phyloP scores from a whole-genome alignment of 2,888 invertebrate genomes.

The Malthinus flaveolus region DNA sequence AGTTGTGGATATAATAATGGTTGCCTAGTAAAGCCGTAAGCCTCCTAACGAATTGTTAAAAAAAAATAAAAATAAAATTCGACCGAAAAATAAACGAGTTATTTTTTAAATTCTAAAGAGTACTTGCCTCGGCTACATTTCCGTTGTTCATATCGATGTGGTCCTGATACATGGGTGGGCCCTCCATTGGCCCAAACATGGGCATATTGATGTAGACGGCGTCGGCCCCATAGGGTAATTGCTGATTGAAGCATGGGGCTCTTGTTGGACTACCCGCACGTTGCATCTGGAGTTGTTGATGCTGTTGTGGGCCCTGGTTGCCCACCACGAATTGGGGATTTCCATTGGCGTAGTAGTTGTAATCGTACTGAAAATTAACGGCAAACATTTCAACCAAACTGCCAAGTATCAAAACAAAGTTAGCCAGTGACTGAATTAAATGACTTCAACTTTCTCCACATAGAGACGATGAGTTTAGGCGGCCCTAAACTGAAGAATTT shows the following conservation, averaged over 20 bases:
- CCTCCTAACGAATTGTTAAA: constrained; percentile 2
- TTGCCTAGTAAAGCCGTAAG: neutral
- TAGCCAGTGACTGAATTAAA: too few relatives aligned
- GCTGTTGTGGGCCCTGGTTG: constrained; percentile 38
- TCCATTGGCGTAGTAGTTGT: constrained; percentile 49
- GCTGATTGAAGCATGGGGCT: constrained; percentile 40
- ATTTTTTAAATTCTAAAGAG: neutral
- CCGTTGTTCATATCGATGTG: constrained; percentile 44
- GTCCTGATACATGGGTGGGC: constrained; percentile 40
- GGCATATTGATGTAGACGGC: constrained; percentile 47
- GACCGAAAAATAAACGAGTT: neutral
- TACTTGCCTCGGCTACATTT: constrained; percentile 45
- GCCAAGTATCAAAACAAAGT: too few relatives aligned
- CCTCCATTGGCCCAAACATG: constrained; percentile 46
- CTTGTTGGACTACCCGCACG: constrained; percentile 42
- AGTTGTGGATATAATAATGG: neutral
- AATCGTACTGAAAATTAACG: constrained; percentile 46
- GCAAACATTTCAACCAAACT: neutral
- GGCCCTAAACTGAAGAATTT: neutral
- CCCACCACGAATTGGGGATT: constrained; percentile 44
- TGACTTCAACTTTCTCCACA: too few relatives aligned
- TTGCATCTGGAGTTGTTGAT: constrained; percentile 38
- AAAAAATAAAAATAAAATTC: constrained; percentile 3
- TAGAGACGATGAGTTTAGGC: too few relatives aligned
- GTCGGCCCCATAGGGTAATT: constrained; percentile 33